Evolutionary conservation across 2,888 invertebrate genomes (phyloP), one percentile per base, ranked within the genome.

Genomic region (Disparrhopalites patrizii): DNA sequence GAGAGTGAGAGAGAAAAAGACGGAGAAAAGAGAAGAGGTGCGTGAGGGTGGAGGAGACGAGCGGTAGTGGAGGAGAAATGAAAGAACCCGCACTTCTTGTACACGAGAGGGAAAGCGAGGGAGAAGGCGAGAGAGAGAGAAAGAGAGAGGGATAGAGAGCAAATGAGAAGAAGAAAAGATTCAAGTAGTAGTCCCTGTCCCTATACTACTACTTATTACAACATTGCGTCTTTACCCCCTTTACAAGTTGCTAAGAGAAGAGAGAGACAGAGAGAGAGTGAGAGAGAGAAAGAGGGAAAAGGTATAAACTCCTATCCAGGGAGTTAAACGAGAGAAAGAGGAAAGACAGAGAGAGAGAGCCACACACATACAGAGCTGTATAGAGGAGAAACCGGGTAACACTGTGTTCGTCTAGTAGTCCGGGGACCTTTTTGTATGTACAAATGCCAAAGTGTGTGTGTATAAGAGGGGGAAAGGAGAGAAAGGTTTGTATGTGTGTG

Each of bases 161-260:
- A 66, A 66, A 70, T 68, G 63, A 65, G 64, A 47, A 31, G 57
- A 72, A 72, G 70, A 68, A 64, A 65, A 67, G 68, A 61, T 50
- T 30, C 50, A 38, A 36, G 40, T 40, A 33, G 54, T 54, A 38
- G 18, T 33, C 57, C 10, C 25, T 56, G n/a, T 54, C 54, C 20
- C 47, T n/a, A n/a, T 43, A n/a, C n/a, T n/a, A 18, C n/a, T 43
- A n/a, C n/a, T n/a, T n/a, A n/a, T n/a, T n/a, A n/a, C n/a, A n/a
- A n/a, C n/a, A n/a, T n/a, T n/a, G n/a, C n/a, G n/a, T n/a, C n/a
- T n/a, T n/a, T n/a, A n/a, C n/a, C n/a, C n/a, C n/a, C n/a, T n/a
- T n/a, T n/a, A n/a, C n/a, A n/a, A n/a, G n/a, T n/a, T 43, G 15
- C n/a, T 43, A 43, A 43, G 43, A 4, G 4, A 43, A 43, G 43